These are phyloP conservation scores for Linyphia triangularis DNA, from an alignment of 2,888 invertebrate genomes.

Conservation along the genomic window DNA sequence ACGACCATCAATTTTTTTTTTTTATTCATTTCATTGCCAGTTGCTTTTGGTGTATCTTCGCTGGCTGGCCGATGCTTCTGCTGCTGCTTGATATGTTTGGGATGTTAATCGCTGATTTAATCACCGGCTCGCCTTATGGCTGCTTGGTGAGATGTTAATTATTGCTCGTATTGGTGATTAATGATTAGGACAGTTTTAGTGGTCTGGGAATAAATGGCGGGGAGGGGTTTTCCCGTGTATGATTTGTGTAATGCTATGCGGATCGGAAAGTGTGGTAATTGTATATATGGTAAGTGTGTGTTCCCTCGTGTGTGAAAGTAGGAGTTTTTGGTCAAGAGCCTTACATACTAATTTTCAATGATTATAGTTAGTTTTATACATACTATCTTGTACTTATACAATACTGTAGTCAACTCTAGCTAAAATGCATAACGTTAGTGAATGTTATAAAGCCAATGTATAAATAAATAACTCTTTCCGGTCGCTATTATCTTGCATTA, in stretches of 20 bases:
- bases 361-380: too few relatives aligned
- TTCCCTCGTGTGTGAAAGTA: constrained; percentile 7
- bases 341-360: too few relatives aligned
- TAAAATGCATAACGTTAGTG: too few relatives aligned
- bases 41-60: too few relatives aligned
- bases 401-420: too few relatives aligned
- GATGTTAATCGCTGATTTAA: constrained; percentile 66
- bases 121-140: constrained; percentile 20
- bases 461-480: too few relatives aligned
- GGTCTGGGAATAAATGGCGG: constrained; percentile 37
- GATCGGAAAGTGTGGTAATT: background rate
- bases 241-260: background rate
- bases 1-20: constrained; percentile 44
- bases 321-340: background rate
- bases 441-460: too few relatives aligned
- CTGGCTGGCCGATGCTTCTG: too few relatives aligned
- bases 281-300: background rate
- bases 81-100: constrained; percentile 19
- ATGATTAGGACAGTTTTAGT: constrained; percentile 13
- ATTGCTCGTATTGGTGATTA: constrained; percentile 28
- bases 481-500: too few relatives aligned
- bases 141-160: constrained; percentile 63
- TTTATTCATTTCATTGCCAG: constrained; percentile 46
- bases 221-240: constrained; percentile 26
- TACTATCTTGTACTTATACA: too few relatives aligned